These are phyloP conservation scores for Vulpes vulpes DNA, from an alignment of 2,113 vertebrate species.

Conservation along the genomic window DNA sequence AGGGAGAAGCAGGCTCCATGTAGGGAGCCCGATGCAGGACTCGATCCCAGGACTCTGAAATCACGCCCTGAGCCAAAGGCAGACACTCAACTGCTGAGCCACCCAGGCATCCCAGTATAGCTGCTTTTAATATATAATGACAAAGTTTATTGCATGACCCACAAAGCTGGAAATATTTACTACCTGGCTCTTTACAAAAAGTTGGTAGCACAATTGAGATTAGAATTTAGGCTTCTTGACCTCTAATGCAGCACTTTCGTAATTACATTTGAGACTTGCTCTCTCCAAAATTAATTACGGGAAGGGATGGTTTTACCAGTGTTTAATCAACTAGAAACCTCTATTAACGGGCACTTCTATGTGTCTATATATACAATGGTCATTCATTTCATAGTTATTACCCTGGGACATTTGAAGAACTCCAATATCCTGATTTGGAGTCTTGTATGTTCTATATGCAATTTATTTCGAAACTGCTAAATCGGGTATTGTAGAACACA, in stretches of 20 bases:
- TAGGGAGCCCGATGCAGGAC: no score
- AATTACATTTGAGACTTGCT: conserved; percentile 54
- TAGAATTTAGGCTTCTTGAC: conserved; percentile 63
- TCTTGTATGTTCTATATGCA: conserved; percentile 38
- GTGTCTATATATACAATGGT: background rate
- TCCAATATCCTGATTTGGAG: conserved; percentile 49
- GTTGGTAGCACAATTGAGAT: conserved; percentile 23
- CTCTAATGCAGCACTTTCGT: background rate
- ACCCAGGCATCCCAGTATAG: background rate
- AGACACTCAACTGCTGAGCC: no score
- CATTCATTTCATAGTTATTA: conserved; percentile 48
- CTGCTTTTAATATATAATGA: background rate
- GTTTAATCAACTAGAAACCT: conserved; percentile 65
- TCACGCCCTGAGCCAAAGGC: no score
- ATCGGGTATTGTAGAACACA: conserved; percentile 16
- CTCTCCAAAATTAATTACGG: conserved; percentile 64
- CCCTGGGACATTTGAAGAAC: conserved; percentile 14
- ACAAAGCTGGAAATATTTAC: conserved; percentile 26
- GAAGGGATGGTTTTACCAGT: conserved; percentile 23
- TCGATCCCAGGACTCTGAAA: no score
- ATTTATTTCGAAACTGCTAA: conserved; percentile 69
- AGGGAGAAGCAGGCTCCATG: no score
- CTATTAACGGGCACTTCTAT: conserved; percentile 31
- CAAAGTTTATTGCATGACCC: background rate
- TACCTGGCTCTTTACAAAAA: conserved; percentile 26